Base-by-base conservation (phyloP, 1,140 invertebrate genomes). In the Eriocheir sinensis region DNA sequence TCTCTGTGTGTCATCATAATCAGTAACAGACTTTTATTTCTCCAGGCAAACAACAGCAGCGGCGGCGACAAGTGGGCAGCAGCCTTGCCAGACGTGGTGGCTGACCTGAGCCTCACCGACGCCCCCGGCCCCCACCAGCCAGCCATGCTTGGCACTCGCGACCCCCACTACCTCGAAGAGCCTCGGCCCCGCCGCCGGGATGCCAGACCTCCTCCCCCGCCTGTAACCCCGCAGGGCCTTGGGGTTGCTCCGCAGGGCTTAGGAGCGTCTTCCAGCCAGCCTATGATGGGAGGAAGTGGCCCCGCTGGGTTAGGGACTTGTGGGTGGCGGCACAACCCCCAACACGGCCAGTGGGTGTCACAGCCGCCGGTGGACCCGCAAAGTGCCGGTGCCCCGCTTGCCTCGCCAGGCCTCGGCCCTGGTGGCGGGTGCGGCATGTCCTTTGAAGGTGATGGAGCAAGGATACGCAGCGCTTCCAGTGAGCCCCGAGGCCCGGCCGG, bases 251-350 rank as follows among this genome's bases (percentile, higher is more conserved):
- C 94, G 6, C 94, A 94, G 48, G 94, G 94, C 32, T 83, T 94
- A 44, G 94, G 94, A 2, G 81, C 94, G 21, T 80, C 89, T 3
- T 89, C 94, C 4, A 79, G 32, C 36, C 93, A 79, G 60, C 38
- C 89, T 38, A 91, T 92, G 44, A 83, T 83, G 30, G 38, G 48
- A 36, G 93, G 93, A 83, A 97, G 98, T 4, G 98, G 98, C 94
- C 98, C 98, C 1, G 98, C 98, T 96, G 98, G 98, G 91, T 97
- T 97, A 36, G 98, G 98, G 86, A 96, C 98, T 88, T 98, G 98
- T 96, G 98, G 98, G 2, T 97, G 91, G 93, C 79, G 90, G 40
- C 79, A 92, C 44, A 95, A 79, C 38, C 94, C 95, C 21, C 93
- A 92, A 40, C 93, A 92, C 36, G n/a, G 48, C 12, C 83, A 91